Conservation (phyloP, 2,113 vertebrate genomes). For the Dolichallabes microphthalmus region DNA sequence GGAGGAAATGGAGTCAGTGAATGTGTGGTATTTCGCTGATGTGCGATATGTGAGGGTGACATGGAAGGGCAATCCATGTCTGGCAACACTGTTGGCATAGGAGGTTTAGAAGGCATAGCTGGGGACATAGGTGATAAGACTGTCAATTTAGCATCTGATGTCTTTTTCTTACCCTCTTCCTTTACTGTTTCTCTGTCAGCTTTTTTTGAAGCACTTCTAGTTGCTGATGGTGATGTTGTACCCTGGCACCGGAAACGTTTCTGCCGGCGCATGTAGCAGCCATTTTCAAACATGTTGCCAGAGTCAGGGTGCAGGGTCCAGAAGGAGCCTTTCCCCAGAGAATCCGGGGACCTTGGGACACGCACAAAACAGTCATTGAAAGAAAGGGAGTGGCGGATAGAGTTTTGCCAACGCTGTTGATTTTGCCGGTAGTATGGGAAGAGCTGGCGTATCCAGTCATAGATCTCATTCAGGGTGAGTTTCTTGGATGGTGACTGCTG, state of each 20-base stretch:
- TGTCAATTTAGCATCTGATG: constrained; percentile 26
- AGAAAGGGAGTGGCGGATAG: constrained; percentile 53
- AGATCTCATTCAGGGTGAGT: constrained; percentile 55
- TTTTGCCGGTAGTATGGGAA: constrained; percentile 57
- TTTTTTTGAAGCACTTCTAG: constrained; percentile 14
- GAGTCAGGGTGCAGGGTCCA: constrained; percentile 57
- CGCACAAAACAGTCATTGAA: constrained; percentile 55
- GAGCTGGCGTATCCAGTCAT: constrained; percentile 55
- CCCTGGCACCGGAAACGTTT: constrained; percentile 53
- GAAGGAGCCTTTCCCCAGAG: constrained; percentile 54
- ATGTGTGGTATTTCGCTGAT: constrained; percentile 19
- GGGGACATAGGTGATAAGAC: constrained; percentile 17
- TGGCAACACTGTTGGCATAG: not conserved
- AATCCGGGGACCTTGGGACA: constrained; percentile 50
- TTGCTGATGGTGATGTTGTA: not conserved
- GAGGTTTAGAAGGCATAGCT: not conserved
- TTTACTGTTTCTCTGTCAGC: constrained; percentile 22
- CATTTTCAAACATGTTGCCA: constrained; percentile 56
- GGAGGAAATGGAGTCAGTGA: constrained; percentile 31
- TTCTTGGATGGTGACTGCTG: constrained; percentile 51
- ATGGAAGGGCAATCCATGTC: not conserved
- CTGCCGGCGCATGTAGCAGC: constrained; percentile 57
- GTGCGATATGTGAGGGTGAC: constrained; percentile 22
- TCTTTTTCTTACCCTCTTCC: constrained; percentile 46
- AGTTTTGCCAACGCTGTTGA: constrained; percentile 58